A percentile compares a stretch with the other conserved stretches of the same genome.
These are phyloP conservation scores for Xiphophorus couchianus DNA, from an alignment of 2,113 vertebrate genomes.

Conservation along the genomic window DNA sequence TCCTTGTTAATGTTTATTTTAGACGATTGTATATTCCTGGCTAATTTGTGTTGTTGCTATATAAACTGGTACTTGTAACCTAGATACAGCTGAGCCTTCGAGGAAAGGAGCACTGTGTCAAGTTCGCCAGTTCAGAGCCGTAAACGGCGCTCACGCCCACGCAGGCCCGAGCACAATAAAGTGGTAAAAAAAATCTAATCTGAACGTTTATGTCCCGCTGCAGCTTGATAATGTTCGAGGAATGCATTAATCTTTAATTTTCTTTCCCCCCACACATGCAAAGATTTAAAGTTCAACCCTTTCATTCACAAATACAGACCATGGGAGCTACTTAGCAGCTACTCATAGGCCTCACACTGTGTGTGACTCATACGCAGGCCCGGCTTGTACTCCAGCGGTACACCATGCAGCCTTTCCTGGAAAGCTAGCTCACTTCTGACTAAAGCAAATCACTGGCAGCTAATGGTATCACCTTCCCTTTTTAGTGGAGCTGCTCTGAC, in stretches of 20 bases:
- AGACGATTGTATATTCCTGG: neutral
- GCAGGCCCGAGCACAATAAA: conserved; percentile 42
- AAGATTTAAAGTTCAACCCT: conserved; percentile 43
- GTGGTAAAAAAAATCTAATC: conserved; percentile 43
- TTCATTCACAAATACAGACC: conserved; percentile 58
- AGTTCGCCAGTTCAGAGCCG: conserved; percentile 54
- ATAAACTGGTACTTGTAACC: conserved; percentile 35
- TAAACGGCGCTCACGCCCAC: conserved; percentile 58
- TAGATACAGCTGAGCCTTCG: conserved; percentile 58
- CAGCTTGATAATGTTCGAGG: neutral
- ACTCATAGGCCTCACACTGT: conserved; percentile 10
- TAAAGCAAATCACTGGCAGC: conserved; percentile 45
- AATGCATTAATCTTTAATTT: conserved; percentile 26
- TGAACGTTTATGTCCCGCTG: conserved; percentile 23
- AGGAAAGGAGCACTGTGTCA: conserved; percentile 63
- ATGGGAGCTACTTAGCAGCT: conserved; percentile 25
- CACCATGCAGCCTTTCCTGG: conserved; percentile 53
- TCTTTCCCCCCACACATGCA: neutral
- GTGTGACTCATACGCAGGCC: conserved; percentile 41
- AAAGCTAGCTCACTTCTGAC: conserved; percentile 34
- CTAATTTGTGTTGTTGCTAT: conserved; percentile 17
- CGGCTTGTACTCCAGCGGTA: conserved; percentile 16
- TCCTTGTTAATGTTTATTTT: conserved; percentile 29
- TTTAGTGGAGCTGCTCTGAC: conserved; percentile 15
- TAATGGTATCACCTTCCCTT: conserved; percentile 24